These are phyloP conservation scores for Gymnorhina tibicen DNA, from an alignment of 2,113 vertebrate genomes.

Conservation along the genomic window DNA sequence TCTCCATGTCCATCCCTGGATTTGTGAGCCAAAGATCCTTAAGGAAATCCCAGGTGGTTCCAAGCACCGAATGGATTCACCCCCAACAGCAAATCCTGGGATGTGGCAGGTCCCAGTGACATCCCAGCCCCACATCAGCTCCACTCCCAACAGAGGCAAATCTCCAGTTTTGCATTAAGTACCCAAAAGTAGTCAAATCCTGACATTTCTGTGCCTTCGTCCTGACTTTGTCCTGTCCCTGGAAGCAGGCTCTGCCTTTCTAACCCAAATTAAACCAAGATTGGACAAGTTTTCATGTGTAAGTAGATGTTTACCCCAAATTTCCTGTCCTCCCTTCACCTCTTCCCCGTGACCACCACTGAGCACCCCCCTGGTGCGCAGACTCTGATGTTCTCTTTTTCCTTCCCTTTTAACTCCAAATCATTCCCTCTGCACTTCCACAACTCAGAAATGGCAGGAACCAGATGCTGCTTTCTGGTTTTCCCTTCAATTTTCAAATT, in stretches of 20 bases:
- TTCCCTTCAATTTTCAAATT: constrained; percentile 26
- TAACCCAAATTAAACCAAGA: not conserved
- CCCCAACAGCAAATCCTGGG: not conserved
- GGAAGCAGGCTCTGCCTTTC: not conserved
- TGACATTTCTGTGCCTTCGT: not conserved
- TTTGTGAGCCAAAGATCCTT: not conserved
- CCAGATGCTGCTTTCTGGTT: not conserved
- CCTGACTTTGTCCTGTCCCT: not conserved
- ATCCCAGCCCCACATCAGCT: not conserved
- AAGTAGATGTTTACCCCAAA: not conserved
- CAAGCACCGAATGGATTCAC: not conserved
- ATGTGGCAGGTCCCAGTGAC: rapidly evolving
- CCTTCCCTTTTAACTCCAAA: not conserved
- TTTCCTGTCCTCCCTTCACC: not conserved
- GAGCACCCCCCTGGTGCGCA: not conserved
- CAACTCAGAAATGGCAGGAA: not conserved
- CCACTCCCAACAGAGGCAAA: not conserved
- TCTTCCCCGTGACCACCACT: not conserved
- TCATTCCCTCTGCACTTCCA: not conserved
- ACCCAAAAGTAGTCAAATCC: not conserved
- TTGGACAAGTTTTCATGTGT: not conserved
- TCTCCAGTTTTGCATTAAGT: rapidly evolving
- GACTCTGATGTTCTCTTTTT: not conserved
- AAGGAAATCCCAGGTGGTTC: not conserved
- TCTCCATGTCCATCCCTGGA: not conserved